Evolutionary conservation across 2,888 invertebrate species (phyloP).

Genomic region (Branchellion lobata): DNA sequence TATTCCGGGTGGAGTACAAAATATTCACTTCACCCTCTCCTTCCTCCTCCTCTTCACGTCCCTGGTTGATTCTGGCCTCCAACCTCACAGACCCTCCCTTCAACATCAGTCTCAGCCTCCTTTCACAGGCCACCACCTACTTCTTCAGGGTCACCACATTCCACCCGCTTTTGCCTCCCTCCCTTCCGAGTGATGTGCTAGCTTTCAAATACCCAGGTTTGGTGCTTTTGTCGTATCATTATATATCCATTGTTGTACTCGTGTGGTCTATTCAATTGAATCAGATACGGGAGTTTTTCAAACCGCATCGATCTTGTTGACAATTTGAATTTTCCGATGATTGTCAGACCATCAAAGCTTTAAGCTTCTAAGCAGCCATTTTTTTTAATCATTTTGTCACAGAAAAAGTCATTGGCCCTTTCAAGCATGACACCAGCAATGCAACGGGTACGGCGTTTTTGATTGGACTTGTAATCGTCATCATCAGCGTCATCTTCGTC

Average conservation of each 20-base stretch:
- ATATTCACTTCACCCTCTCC: background rate
- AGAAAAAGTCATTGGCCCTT: background rate
- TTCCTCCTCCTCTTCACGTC: background rate
- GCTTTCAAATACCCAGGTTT: background rate
- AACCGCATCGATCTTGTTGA: no score
- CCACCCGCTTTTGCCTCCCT: background rate
- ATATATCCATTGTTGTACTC: background rate
- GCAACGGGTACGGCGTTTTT: background rate
- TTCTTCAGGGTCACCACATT: constrained; percentile 6
- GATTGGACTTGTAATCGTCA: background rate
- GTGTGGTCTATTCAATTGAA: no score
- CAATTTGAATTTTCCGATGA: background rate
- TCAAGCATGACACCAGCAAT: background rate
- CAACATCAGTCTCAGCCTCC: background rate
- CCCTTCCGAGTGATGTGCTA: background rate
- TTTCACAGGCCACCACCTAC: background rate
- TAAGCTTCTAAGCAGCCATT: background rate
- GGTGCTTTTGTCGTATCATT: no score
- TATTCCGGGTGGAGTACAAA: background rate
- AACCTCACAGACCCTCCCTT: background rate
- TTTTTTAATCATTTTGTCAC: background rate
- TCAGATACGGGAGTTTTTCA: no score
- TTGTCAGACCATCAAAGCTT: background rate
- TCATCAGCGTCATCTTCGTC: background rate
- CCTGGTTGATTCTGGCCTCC: background rate